phyloP scores from a whole-genome alignment of 2,113 vertebrate genomes.

The Nipponia nippon region DNA sequence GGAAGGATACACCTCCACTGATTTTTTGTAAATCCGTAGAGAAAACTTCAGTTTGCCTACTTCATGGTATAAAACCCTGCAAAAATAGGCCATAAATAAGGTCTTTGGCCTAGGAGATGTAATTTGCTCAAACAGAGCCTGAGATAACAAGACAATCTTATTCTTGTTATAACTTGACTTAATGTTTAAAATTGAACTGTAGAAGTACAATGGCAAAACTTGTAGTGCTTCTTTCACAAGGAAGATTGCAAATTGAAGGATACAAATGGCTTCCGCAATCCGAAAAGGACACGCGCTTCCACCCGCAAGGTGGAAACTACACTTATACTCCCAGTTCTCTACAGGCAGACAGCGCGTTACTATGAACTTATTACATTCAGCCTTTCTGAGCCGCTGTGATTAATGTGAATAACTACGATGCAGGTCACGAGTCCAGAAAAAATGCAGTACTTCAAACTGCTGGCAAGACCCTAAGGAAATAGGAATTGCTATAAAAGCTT shows the following conservation, averaged over 20 bases:
- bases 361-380: not conserved
- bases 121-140: not conserved
- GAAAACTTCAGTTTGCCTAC: not conserved
- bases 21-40: not conserved
- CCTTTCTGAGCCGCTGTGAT: not conserved
- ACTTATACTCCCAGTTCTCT: not conserved
- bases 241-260: not conserved
- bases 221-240: not conserved
- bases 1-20: not conserved
- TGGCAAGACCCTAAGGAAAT: not conserved
- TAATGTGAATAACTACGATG: not conserved
- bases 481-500: not conserved
- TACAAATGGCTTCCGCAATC: not conserved
- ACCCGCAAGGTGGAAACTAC: not conserved
- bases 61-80: not conserved
- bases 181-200: not conserved
- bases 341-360: not conserved
- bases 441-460: conserved; percentile 8
- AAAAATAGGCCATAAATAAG: not conserved
- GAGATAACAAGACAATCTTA: not conserved
- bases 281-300: not conserved
- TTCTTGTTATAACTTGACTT: not conserved
- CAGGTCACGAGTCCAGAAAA: not conserved
- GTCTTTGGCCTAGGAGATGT: not conserved
- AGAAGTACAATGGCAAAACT: not conserved